Evolutionary conservation across 1,140 invertebrate species (phyloP), one percentile per base, ranked within the genome.

Genomic region (Medauroidea extradentata): DNA sequence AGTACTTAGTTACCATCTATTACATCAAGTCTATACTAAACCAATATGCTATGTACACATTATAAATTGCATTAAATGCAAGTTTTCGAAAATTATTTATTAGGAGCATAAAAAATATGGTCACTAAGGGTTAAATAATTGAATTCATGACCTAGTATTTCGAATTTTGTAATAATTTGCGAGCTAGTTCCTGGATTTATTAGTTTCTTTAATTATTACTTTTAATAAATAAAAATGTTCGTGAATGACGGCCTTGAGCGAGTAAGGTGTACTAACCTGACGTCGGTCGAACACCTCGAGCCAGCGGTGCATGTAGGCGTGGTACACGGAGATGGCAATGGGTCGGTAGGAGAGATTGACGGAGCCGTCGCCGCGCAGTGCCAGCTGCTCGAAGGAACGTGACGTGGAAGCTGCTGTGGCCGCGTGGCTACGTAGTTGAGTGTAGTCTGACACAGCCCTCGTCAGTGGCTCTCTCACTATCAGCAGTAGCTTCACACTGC

Each of bases 391-490:
- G 71, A 94, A 93, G 21, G 82, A 83, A 63, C 85, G 85, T 52
- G 78, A 71, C 4, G 49, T 13, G 2, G 79, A 75, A 0, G 81
- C 75, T 21, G 83, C 81, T 3, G 85, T 85, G 11, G 88, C 84
- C 4, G 88, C 85, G 67, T 90, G 86, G 59, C 85, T 90, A 41
- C 87, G 78, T 57, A 91, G 72, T 69, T 98, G 96, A 0, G 94
- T 91, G 74, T 96, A 98, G 78, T 98, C 96, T 2, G 95, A 98
- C 67, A 99, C 94, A 49, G 96, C 94, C 57, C 96, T 78, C 21
- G 89, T 91, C 44, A 99, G 94, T 0, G 96, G 96, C 73, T 99
- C 94, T 0, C 96, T 82, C 0, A 99, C 93, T 63, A 99, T 97
- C 53, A 99, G 78, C 42, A 99, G 81, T 25, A 99, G 78, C 69